Conservation (phyloP, 2,797 vertebrate species). For the Mycteria americana region DNA sequence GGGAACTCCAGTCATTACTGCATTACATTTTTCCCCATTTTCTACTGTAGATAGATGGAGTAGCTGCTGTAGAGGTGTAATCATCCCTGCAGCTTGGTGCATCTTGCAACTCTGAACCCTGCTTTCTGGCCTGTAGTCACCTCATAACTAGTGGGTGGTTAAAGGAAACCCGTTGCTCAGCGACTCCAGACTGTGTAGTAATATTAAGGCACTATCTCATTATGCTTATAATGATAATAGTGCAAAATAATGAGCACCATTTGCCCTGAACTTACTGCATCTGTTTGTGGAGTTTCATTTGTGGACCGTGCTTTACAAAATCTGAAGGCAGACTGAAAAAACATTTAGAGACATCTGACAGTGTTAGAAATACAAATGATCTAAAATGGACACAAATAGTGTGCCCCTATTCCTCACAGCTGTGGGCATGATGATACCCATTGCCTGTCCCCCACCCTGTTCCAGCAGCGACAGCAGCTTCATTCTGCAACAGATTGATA, state of each 20-base stretch:
- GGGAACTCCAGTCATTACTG: not conserved
- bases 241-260: not conserved
- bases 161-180: not conserved
- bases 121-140: not conserved
- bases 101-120: not conserved
- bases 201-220: not conserved
- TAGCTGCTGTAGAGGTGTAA: not conserved
- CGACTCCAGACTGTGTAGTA: not conserved
- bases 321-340: not conserved
- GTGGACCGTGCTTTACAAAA: not conserved
- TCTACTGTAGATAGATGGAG: not conserved
- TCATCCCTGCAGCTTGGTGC: not conserved
- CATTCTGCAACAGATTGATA: not conserved
- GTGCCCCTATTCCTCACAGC: not conserved
- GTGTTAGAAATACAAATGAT: not conserved
- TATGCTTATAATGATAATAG: not conserved
- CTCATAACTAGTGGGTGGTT: not conserved
- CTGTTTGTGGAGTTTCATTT: not conserved
- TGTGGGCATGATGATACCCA: not conserved
- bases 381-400: not conserved
- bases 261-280: not conserved
- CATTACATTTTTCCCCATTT: not conserved
- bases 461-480: not conserved
- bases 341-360: not conserved
- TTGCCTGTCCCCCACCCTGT: not conserved